Evolutionary conservation across 2,888 invertebrate species (phyloP), one percentile per base, ranked within the genome.

Genomic region (Scaptomyza tumidula): DNA sequence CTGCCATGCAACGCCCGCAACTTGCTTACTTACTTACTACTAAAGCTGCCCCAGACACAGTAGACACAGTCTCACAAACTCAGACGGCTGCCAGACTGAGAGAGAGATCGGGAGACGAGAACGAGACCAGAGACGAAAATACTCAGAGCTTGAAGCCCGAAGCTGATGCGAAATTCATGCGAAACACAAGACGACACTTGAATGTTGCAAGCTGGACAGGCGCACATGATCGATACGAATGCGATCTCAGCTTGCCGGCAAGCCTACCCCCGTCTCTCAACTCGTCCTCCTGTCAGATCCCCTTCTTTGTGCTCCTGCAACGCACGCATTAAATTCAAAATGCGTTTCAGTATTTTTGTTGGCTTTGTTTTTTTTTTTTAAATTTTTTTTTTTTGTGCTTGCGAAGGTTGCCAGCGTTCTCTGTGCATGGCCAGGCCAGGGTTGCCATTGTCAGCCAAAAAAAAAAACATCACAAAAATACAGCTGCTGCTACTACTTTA

Each of bases 201-300:
- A 86, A 88, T 90, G 86, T 73, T 79, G 77, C 89, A 74, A 75
- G 83, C 83, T 46, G 87, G 90, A 90, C 90, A 89, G 77, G 77
- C 89, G 88, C 86, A 86, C 74, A 88, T 83, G 91, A 91, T 90
- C 86, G 88, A 90, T 90, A 62, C 67, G 61, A 60, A 64, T 77
- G 85, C 64, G 55, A 58, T 56, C 48, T 61, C 43, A 53, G n/a
- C 49, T 5, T 35, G 59, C 80, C 75, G 61, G 72, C 44, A 37
- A 50, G 31, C 27, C 37, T 13, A 39, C 41, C 60, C 59, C 14
- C 14, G 2, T 14, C 43, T 57, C 7, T 33, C 55, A 46, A 24
- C 11, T 5, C 41, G 55, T 43, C 39, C 39, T 60, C 48, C 37
- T 31, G 14, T 50, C 68, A 63, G 63, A 24, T 63, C 48, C 65